Evolutionary conservation across 2,113 vertebrate species (phyloP).

Genomic region (Emydocephalus ijimae): DNA sequence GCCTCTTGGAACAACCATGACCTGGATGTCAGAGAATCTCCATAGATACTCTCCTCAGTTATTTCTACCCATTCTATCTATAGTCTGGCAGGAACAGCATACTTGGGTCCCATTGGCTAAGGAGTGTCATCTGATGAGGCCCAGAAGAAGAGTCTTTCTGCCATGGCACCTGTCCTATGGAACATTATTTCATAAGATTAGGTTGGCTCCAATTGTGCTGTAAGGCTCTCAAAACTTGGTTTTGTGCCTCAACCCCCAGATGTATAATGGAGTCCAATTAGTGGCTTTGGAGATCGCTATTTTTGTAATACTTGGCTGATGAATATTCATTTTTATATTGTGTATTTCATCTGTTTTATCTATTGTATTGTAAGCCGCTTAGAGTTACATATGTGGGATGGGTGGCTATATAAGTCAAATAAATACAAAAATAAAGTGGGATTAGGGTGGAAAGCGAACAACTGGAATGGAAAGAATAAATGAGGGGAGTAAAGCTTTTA

Average conservation of each 20-base stretch:
- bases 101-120: not conserved
- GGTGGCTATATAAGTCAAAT: not conserved
- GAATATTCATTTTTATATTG: not conserved
- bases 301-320: not conserved
- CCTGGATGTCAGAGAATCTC: too few relatives aligned
- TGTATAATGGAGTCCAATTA: not conserved
- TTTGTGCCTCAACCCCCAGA: not conserved
- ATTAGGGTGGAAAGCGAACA: not conserved
- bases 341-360: not conserved
- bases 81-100: not conserved
- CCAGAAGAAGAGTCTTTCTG: not conserved
- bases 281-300: not conserved
- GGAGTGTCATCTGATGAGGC: not conserved
- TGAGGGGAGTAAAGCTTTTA: not conserved
- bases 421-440: not conserved
- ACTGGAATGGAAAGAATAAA: not conserved
- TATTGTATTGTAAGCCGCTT: not conserved
- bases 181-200: not conserved
- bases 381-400: not conserved
- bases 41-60: not conserved
- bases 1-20: too few relatives aligned
- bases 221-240: not conserved
- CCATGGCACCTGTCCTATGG: not conserved
- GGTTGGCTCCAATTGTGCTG: not conserved
- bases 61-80: not conserved